Evolutionary conservation across 1,140 invertebrate species (phyloP).

Genomic region (Kradibia gibbosae): DNA sequence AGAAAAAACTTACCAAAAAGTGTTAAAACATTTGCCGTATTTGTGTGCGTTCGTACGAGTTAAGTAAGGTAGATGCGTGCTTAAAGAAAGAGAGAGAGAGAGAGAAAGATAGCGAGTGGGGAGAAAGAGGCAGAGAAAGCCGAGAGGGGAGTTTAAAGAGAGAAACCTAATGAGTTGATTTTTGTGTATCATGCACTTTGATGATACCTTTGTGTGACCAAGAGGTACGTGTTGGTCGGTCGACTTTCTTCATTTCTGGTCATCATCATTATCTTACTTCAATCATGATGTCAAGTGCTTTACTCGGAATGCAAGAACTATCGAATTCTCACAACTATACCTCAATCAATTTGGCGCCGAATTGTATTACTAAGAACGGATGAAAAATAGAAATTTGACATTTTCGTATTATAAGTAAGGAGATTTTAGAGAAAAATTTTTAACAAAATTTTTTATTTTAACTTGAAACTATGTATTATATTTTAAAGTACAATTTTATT

Average conservation of each 20-base stretch:
- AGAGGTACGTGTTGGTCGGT: not conserved
- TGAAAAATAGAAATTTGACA: no score
- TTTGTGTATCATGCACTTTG: constrained; percentile 45
- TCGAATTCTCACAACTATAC: not conserved
- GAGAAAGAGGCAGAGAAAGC: no score
- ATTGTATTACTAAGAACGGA: no score
- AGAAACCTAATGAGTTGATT: not conserved
- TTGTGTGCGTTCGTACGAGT: no score
- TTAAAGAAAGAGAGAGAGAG: not conserved
- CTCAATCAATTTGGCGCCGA: not conserved
- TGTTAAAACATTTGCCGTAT: no score
- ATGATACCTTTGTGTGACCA: constrained; percentile 15
- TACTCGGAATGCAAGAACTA: not conserved
- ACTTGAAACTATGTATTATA: no score
- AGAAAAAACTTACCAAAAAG: no score
- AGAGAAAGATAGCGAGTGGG: not conserved
- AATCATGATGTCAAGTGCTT: not conserved
- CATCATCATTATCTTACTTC: not conserved
- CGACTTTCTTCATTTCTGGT: not conserved
- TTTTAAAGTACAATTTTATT: no score
- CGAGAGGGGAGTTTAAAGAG: constrained; percentile 3
- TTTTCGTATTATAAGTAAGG: no score
- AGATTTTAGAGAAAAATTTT: no score
- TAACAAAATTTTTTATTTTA: no score
- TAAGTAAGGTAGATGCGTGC: no score